Conservation (phyloP, 2,888 invertebrate genomes). For the Osmoderma eremita region DNA sequence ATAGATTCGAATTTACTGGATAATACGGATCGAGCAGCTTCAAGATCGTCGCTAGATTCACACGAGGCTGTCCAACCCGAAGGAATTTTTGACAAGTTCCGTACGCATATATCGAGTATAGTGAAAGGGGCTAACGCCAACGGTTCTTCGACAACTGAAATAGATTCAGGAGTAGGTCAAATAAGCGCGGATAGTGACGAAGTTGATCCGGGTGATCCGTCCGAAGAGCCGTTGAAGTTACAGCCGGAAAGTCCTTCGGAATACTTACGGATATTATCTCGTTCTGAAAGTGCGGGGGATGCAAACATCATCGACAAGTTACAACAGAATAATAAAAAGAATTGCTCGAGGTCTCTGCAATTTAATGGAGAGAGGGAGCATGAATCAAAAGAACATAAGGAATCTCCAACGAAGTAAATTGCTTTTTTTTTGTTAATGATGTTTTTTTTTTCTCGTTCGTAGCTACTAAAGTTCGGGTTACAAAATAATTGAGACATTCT, state of each 20-base stretch:
- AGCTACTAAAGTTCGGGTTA: too few relatives aligned
- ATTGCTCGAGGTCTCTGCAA: conserved; percentile 68
- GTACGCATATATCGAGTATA: conserved; percentile 72
- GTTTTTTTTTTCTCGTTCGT: too few relatives aligned
- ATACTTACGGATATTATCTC: conserved; percentile 67
- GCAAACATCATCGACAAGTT: conserved; percentile 79
- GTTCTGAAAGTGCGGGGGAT: conserved; percentile 83
- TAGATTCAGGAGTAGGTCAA: conserved; percentile 49
- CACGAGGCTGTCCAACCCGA: conserved; percentile 60
- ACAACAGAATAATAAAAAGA: conserved; percentile 66
- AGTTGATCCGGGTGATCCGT: conserved; percentile 37
- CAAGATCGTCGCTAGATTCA: conserved; percentile 62
- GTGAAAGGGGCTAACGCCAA: conserved; percentile 62
- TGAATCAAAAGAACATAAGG: conserved; percentile 60
- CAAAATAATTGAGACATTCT: too few relatives aligned
- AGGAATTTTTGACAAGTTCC: conserved; percentile 68
- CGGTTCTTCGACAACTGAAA: conserved; percentile 51
- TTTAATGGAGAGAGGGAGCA: conserved; percentile 67
- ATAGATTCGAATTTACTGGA: conserved; percentile 58
- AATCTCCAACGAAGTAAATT: conserved; percentile 68
- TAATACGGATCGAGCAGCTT: conserved; percentile 58
- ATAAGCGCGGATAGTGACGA: conserved; percentile 39
- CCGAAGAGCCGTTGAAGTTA: conserved; percentile 43
- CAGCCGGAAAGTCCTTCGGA: conserved; percentile 70
- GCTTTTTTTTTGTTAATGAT: background rate